Base-by-base conservation (phyloP, 1,140 invertebrate species). In the Anoplophora glabripennis region DNA sequence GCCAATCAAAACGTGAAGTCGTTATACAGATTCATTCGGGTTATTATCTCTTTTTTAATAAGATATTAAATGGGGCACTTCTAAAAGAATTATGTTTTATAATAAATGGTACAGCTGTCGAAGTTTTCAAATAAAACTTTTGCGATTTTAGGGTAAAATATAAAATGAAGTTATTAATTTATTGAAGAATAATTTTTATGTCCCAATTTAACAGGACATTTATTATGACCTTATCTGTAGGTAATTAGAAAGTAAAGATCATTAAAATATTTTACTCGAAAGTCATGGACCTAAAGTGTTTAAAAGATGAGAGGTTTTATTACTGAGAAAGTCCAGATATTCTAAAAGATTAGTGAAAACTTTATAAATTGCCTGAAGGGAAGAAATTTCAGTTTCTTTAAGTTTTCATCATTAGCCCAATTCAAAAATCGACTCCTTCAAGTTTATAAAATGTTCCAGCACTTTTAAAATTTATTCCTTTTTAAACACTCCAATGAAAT, bases 321-420 rank as follows among this genome's bases (percentile, higher is more conserved):
- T 45, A 46, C 37, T 46, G 40, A 54, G 53, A 54, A 54, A 54
- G 28, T 54, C 41, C 53, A 54, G 53, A 54, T 54, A 54, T 54
- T 33, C 53, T 42, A 11, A 38, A 35, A 54, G 53, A 54, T 54
- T 44, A 54, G 53, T 54, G 53, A 46, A 44, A 54, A 54, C 40
- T 54, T 54, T 33, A 44, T 33, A 54, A 54, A 44, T 54, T 54
- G 53, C 53, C 53, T 17, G 38, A 41, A 41, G 18, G 36, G 12
- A 44, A 41, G 33, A 46, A 54, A 54, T 54, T 44, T 54, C 53
- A 53, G 37, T 17, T 41, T 53, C 51, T 17, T 53, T 41, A 40
- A 40, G 51, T 40, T 21, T 53, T 53, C 37, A 53, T 15, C 37
- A 40, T 53, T 41, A 53, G 37, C 17, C 35, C 51, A 33, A 53